Percentiles rank a stretch among this genome's conserved stretches.
phyloP scores from a whole-genome alignment of 2,797 vertebrate genomes.

The Apodemus agrarius region DNA sequence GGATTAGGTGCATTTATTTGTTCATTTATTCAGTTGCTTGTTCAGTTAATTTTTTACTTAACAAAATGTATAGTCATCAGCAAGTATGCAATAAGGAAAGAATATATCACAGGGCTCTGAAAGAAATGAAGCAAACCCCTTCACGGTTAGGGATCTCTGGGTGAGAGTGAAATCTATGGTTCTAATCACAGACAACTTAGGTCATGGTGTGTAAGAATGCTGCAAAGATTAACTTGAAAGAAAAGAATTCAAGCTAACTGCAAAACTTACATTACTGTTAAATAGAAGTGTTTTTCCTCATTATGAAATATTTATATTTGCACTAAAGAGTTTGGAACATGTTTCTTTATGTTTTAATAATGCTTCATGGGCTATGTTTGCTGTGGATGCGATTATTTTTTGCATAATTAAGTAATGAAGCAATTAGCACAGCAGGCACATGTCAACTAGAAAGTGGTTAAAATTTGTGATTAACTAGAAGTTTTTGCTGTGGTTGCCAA shows the following conservation, averaged over 20 bases:
- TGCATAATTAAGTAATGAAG: slow-evolving; percentile 83
- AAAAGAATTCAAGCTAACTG: slow-evolving; percentile 30
- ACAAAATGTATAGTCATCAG: not conserved
- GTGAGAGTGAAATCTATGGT: not conserved
- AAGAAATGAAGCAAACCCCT: not conserved
- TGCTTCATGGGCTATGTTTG: slow-evolving; percentile 73
- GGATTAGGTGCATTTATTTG: not conserved
- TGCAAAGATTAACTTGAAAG: slow-evolving; percentile 43
- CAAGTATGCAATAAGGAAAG: slow-evolving; percentile 7
- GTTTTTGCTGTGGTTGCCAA: slow-evolving; percentile 78
- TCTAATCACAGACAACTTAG: not conserved
- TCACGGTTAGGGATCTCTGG: not conserved
- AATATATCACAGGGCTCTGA: not conserved
- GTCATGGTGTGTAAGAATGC: not conserved
- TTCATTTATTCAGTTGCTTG: not conserved
- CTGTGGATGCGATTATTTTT: slow-evolving; percentile 78
- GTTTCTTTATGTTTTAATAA: slow-evolving; percentile 82
- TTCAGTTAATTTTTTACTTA: slow-evolving; percentile 27
- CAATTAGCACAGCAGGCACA: slow-evolving; percentile 83
- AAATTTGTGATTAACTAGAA: slow-evolving; percentile 81
- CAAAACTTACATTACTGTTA: slow-evolving; percentile 66
- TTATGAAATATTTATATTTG: slow-evolving; percentile 82
- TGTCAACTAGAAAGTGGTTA: slow-evolving; percentile 83
- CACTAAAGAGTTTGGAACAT: slow-evolving; percentile 67
- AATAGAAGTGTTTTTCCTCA: slow-evolving; percentile 65